phyloP scores from a whole-genome alignment of 1,140 invertebrate species.

The Sycobia sp. region DNA sequence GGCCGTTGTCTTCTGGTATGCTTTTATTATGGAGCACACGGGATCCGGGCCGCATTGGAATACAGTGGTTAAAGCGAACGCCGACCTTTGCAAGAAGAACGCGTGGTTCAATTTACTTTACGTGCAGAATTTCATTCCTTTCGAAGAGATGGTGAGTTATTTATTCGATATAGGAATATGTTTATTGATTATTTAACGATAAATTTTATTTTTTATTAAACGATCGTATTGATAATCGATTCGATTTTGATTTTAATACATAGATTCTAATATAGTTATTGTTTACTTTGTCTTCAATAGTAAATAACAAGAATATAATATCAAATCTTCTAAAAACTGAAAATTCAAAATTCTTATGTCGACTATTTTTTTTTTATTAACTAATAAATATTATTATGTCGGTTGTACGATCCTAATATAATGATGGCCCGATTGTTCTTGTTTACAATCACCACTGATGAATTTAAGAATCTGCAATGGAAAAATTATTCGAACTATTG shows the following conservation, averaged over 20 bases:
- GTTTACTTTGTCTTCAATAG: background rate
- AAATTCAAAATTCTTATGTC: no score
- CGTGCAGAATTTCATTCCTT: constrained; percentile 73
- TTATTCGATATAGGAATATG: background rate
- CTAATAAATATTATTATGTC: no score
- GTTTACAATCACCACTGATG: no score
- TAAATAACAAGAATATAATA: background rate
- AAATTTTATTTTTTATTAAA: background rate
- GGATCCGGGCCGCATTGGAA: constrained; percentile 75
- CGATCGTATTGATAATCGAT: no score
- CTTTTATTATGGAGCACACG: constrained; percentile 71
- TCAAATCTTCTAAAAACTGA: background rate
- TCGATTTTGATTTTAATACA: no score
- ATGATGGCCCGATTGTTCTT: no score
- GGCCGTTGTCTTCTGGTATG: constrained; percentile 71
- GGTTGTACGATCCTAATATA: no score
- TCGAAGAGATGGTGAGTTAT: constrained; percentile 71
- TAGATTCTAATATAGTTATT: no score
- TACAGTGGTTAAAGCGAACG: constrained; percentile 65
- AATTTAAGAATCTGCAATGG: no score
- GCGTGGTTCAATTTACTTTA: constrained; percentile 75
- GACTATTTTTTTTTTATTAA: no score
- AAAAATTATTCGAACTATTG: no score
- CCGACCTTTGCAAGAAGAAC: constrained; percentile 69
- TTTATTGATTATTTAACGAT: background rate